Conservation (phyloP, 2,113 vertebrate genomes). For the Triplophysa tibetana region DNA sequence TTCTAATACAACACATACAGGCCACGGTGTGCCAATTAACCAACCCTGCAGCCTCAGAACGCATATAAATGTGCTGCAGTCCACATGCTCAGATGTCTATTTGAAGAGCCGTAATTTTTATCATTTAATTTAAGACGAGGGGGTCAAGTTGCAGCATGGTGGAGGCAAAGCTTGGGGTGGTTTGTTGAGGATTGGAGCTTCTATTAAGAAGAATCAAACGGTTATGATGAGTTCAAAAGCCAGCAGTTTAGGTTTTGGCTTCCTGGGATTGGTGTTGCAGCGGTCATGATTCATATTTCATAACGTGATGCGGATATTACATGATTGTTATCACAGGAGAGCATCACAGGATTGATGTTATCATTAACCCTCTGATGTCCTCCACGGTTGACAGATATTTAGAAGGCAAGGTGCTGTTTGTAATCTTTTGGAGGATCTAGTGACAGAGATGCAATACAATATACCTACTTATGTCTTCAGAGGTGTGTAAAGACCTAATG, state of each 20-base stretch:
- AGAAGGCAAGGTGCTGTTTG: no score
- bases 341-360: neutral
- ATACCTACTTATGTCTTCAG: no score
- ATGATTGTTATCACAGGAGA: constrained; percentile 34
- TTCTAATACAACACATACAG: neutral
- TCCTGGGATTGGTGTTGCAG: neutral
- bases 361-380: neutral
- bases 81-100: constrained; percentile 23
- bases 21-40: constrained; percentile 23
- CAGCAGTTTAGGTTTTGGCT: no score
- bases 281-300: constrained; percentile 19
- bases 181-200: constrained; percentile 11
- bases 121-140: constrained; percentile 31
- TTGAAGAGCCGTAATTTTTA: constrained; percentile 36
- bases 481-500: no score
- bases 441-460: no score
- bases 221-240: neutral
- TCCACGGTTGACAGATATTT: no score
- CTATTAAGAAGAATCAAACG: neutral
- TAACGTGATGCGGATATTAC: constrained; percentile 35
- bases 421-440: no score
- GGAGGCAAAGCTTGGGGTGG: constrained; percentile 10
- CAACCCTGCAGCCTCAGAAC: neutral
- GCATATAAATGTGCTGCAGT: neutral
- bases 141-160: constrained; percentile 28